A percentile compares a stretch with the other conserved stretches of the same genome.
Conservation (phyloP, 2,888 invertebrate genomes). For the Papilio demoleus region DNA sequence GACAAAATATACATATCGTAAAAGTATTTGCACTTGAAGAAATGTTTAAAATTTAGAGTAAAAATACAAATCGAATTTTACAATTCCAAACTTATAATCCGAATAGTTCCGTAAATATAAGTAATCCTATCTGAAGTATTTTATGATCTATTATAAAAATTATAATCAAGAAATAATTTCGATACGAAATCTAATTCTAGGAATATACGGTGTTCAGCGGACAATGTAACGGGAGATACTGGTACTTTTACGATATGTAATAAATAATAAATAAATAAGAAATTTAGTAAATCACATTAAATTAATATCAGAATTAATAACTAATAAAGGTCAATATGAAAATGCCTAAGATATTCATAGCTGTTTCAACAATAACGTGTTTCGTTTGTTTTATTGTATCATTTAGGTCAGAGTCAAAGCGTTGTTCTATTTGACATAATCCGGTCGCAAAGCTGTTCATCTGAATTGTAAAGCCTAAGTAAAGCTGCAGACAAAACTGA, state of each 20-base stretch:
- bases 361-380: constrained; percentile 5
- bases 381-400: neutral
- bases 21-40: neutral
- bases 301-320: constrained; percentile 2
- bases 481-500: neutral
- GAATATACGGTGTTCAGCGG: neutral
- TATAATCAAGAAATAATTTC: neutral
- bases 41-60: neutral
- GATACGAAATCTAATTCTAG: neutral
- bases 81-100: neutral
- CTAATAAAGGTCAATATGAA: constrained; percentile 1
- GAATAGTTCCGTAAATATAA: neutral
- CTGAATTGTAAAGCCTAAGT: constrained; percentile 12
- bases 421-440: constrained; percentile 6
- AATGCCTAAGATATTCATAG: neutral
- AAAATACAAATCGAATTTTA: neutral
- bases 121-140: neutral
- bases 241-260: constrained; percentile 13
- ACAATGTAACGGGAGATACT: neutral
- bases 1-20: constrained; percentile 13
- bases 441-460: neutral
- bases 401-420: neutral
- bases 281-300: neutral
- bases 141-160: neutral
- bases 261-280: neutral